Evolutionary conservation across 1,140 invertebrate genomes (phyloP).

Genomic region (Drosophila busckii): DNA sequence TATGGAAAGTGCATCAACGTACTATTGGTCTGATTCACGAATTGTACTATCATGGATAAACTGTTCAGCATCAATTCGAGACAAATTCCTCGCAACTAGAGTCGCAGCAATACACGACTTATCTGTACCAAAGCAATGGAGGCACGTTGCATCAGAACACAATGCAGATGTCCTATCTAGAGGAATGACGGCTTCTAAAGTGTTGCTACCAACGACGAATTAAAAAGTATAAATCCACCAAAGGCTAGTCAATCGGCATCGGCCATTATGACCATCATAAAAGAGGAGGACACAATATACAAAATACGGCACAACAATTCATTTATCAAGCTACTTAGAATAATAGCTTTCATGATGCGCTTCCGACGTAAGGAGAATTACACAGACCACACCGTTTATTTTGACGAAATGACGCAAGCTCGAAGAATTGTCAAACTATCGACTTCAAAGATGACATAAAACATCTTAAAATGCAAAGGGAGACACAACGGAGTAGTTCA

Average conservation of each 20-base stretch:
- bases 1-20: background rate
- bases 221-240: too few relatives aligned
- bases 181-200: background rate
- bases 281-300: background rate
- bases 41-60: background rate
- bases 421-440: background rate
- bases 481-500: too few relatives aligned
- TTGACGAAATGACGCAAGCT: constrained; percentile 2
- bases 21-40: background rate
- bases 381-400: background rate
- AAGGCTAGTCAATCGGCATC: background rate
- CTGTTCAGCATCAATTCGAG: background rate
- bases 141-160: constrained; percentile 10
- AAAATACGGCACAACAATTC: constrained; percentile 1
- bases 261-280: background rate
- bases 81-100: constrained; percentile 57
- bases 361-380: background rate
- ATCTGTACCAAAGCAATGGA: constrained; percentile 34
- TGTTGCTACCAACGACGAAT: too few relatives aligned
- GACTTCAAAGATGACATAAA: too few relatives aligned
- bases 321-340: background rate
- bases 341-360: background rate
- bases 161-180: background rate
- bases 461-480: too few relatives aligned
- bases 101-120: constrained; percentile 43